Evolutionary conservation across 1,140 invertebrate genomes (phyloP).

Genomic region (Galleria mellonella): DNA sequence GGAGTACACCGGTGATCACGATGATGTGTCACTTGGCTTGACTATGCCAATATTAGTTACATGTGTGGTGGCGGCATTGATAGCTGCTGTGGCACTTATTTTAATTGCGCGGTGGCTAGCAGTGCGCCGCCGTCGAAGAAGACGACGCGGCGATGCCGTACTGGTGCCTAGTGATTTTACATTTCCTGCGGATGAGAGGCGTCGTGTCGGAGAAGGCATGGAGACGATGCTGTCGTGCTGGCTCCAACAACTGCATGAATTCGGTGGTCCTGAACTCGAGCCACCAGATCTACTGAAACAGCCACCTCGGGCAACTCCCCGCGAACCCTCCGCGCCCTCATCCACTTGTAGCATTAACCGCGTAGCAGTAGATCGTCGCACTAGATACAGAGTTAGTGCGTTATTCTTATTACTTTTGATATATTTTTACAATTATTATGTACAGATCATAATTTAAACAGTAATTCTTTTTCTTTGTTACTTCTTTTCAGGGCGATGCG

Average conservation of each 20-base stretch:
- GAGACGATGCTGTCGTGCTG: slow-evolving; percentile 88
- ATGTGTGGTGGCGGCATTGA: slow-evolving; percentile 11
- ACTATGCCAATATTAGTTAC: slow-evolving; percentile 7
- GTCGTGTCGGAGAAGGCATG: slow-evolving; percentile 83
- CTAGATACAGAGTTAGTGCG: slow-evolving; percentile 84
- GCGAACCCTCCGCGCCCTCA: slow-evolving; percentile 76
- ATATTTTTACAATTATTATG: no score
- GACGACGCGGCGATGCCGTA: slow-evolving; percentile 17
- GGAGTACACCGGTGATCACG: slow-evolving; percentile 3
- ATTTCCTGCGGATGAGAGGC: slow-evolving; percentile 44
- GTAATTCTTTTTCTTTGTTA: no score
- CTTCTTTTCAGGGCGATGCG: slow-evolving; percentile 84
- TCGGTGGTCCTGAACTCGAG: slow-evolving; percentile 85
- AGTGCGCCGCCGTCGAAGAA: slow-evolving; percentile 11
- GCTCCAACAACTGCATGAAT: slow-evolving; percentile 86
- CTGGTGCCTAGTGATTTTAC: slow-evolving; percentile 35
- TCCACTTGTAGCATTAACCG: slow-evolving; percentile 79
- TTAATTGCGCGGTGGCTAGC: slow-evolving; percentile 13
- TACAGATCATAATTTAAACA: no score
- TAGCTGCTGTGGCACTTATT: slow-evolving; percentile 13
- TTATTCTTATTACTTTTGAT: no score
- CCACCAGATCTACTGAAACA: slow-evolving; percentile 88
- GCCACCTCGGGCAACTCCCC: slow-evolving; percentile 67
- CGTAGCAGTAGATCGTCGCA: slow-evolving; percentile 80
- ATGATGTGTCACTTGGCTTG: slow-evolving; percentile 6